Evolutionary conservation across 2,113 vertebrate species (phyloP), one percentile per base, ranked within the genome.

Genomic region (Eptesicus fuscus): DNA sequence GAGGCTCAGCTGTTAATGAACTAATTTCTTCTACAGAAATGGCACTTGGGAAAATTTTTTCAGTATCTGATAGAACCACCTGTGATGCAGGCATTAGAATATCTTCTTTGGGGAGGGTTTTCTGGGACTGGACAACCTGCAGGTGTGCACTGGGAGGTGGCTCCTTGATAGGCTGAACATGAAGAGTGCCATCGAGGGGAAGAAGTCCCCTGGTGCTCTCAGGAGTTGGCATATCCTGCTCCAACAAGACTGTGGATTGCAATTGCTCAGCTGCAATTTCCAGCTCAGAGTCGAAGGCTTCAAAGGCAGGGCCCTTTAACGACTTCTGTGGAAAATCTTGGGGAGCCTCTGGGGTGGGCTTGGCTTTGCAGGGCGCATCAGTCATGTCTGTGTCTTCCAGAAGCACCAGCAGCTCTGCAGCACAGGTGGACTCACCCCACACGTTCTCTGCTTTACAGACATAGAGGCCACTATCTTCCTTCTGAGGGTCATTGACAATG

Each of bases 391-490:
- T 28, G 30, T 98, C 98, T 85, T 98, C 97, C 11, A 53, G 88
- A 63, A 98, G 77, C 47, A 99, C 98, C 28, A 98, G 85, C 32
- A 99, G 97, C 96, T 99, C 98, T 53, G 99, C 99, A 9, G 97
- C 94, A 94, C 98, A 99, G 0, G 96, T 96, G 8, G 98, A 98
- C 88, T 99, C 98, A 0, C 99, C 99, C 71, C 98, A 96, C 7
- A 71, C 20, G 25, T 98, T 99, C 88, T 97, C 83, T 0, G 99
- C 99, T 95, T 96, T 98, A 92, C 99, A 99, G 0, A 95, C 96
- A 44, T 99, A 99, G 67, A 98, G 69, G 4, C 99, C 99, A 5
- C 98, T 78, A 35, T 99, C 99, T 42, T 98, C 97, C 32, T 97
- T 94, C 94, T 97, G 87, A 47, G 99, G 98, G 18, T 97, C 94